These are phyloP conservation scores for Hybognathus amarus DNA, from an alignment of 2,797 vertebrate genomes.

Conservation along the genomic window DNA sequence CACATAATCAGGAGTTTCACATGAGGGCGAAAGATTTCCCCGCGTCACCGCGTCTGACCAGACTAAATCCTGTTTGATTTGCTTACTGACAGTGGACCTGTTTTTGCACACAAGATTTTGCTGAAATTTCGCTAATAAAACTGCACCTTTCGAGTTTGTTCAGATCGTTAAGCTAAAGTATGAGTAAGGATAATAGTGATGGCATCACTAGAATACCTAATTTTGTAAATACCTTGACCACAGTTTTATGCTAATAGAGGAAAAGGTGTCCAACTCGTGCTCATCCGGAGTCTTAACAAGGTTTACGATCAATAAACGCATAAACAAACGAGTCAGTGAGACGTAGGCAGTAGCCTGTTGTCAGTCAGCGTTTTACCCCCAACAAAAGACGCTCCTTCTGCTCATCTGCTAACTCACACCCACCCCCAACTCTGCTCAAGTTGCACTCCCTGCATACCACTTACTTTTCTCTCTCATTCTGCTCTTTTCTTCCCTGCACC, in stretches of 20 bases:
- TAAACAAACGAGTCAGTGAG: constrained; percentile 67
- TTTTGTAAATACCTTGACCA: constrained; percentile 3
- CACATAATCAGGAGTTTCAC: background rate
- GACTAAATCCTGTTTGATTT: background rate
- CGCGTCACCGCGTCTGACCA: background rate
- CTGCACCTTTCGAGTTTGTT: background rate
- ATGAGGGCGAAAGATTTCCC: background rate
- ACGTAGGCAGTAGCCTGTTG: constrained; percentile 45
- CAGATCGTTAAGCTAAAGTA: background rate
- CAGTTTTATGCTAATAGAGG: constrained; percentile 61
- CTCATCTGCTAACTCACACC: constrained; percentile 30
- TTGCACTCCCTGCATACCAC: constrained; percentile 52
- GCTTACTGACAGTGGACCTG: background rate
- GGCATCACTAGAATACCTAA: background rate
- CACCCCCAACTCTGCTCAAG: constrained; percentile 41
- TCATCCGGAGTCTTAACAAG: constrained; percentile 59
- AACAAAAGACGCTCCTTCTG: constrained; percentile 46
- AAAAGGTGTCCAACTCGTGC: constrained; percentile 48
- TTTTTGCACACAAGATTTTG: background rate
- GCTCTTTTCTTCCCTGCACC: constrained; percentile 21
- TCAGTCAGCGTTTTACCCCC: constrained; percentile 41
- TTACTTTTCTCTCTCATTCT: constrained; percentile 38
- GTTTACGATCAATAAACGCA: constrained; percentile 65
- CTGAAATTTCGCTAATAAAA: background rate
- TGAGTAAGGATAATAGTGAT: background rate